Base-by-base conservation (phyloP, 2,113 vertebrate genomes). In the Okapia johnstoni region DNA sequence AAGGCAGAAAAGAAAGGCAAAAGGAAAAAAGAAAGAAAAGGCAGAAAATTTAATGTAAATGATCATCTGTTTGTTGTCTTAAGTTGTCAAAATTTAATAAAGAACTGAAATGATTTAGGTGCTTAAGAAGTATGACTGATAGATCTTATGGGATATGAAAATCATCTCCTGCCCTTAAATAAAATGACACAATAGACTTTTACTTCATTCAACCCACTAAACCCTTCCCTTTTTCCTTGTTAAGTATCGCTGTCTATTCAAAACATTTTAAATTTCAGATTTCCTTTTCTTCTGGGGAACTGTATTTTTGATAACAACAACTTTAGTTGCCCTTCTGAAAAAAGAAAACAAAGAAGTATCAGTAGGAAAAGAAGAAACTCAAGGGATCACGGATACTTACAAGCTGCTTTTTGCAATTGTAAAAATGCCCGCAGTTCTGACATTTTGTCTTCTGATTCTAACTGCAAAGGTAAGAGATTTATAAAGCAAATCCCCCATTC, bases 231-330 rank as follows among this genome's bases (percentile, higher is more conserved):
- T 63, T 17, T 70, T 26, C n/a, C 28, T 61, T 70, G 10, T 54
- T 83, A 85, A 85, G 13, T 83, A 28, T 86, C 5, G 15, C 19
- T 92, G 9, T 60, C 79, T 93, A 2, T 89, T 88, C 66, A 73
- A 90, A 92, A 84, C 36, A 50, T 89, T 98, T 97, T 76, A 57
- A 86, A 90, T 97, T 97, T 85, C 98, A 99, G 99, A 99, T 98
- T 99, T 99, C 98, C 98, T 99, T 96, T 99, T 99, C 98, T 99
- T 99, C 98, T 99, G 99, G 99, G 99, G 99, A 86, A 95, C 99
- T 94, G 97, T 99, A 83, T 99, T 99, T 98, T 98, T 99, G 97
- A 97, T 99, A 77, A 99, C 99, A 93, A 99, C 99, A 46, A 99
- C 99, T 13, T 98, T 99, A 95, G 99, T 99, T 86, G 99, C 99